Conservation (phyloP, 1,140 invertebrate species). For the Trypoxylus dichotomus region DNA sequence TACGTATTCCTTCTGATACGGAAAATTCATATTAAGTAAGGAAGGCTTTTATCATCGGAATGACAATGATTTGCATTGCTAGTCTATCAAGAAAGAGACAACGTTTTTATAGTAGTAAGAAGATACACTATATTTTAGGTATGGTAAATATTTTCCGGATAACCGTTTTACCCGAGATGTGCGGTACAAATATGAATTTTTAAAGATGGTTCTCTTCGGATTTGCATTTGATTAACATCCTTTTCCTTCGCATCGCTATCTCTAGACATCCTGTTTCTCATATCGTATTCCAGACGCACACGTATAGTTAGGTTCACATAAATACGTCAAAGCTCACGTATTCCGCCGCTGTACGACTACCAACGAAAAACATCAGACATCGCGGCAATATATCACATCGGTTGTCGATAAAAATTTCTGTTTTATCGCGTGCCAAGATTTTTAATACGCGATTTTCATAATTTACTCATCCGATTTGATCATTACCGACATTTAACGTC, state of each 20-base stretch:
- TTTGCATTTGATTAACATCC: constrained; percentile 16
- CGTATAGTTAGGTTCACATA: neutral
- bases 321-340: neutral
- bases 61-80: too few species aligned
- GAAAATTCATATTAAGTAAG: too few species aligned
- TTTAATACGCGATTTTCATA: constrained; percentile 6
- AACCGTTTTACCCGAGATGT: neutral
- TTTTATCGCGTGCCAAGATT: neutral
- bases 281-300: constrained; percentile 1
- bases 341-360: neutral
- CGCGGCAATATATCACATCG: neutral
- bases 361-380: neutral
- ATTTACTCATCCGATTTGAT: neutral
- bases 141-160: too few species aligned
- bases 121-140: too few species aligned
- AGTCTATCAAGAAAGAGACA: too few species aligned
- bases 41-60: too few species aligned
- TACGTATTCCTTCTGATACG: too few species aligned
- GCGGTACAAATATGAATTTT: neutral
- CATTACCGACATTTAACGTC: neutral
- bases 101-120: too few species aligned
- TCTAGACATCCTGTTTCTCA: neutral
- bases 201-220: neutral
- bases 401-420: neutral
- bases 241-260: neutral